Evolutionary conservation across 2,888 invertebrate genomes (phyloP), one percentile per base, ranked within the genome.

Genomic region (Leptura quadrifasciata): DNA sequence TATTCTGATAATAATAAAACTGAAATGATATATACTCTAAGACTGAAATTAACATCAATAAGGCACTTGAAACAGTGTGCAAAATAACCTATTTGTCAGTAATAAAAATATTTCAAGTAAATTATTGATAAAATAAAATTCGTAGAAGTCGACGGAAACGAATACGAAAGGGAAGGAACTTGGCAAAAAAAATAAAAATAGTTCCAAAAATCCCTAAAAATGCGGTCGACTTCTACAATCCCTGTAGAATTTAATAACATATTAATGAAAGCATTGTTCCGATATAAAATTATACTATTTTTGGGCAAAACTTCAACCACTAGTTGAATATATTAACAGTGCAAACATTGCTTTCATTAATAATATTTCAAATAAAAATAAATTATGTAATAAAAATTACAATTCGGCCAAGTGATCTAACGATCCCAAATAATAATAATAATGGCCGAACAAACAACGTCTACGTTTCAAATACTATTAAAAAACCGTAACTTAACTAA

Each of bases 51-150:
- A 64, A 35, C 24, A 64, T 61, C 72, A 72, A 72, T 72, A 72
- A 72, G 55, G 55, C 72, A 72, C 72, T 72, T 72, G 72, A 72
- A 72, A 64, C 21, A 10, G 31, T 10, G 31, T 18, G 31, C 4
- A 24, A 21, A 27, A n/a, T 20, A 35, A 20, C 10, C n/a, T 17
- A 52, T 17, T 17, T 10, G 27, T 67, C 1, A 6, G 55, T 47
- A 24, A 68, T 60, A 63, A 31, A 72, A 72, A n/a, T 20, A 21
- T 58, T 72, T 72, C 72, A 72, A 64, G 72, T 72, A 72, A 64
- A 72, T 60, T 72, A 72, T 72, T 72, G 72, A 60, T 21, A 52
- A 52, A 15, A 54, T 21, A 64, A 12, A 67, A 61, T 9, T 58
- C 39, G 58, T 58, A 69, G 69, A 69, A 31, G 69, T 39, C 69